Percentiles rank a stretch among this genome's conserved stretches.
phyloP scores from a whole-genome alignment of 2,797 vertebrate genomes.

The Chiloscyllium punctatum region DNA sequence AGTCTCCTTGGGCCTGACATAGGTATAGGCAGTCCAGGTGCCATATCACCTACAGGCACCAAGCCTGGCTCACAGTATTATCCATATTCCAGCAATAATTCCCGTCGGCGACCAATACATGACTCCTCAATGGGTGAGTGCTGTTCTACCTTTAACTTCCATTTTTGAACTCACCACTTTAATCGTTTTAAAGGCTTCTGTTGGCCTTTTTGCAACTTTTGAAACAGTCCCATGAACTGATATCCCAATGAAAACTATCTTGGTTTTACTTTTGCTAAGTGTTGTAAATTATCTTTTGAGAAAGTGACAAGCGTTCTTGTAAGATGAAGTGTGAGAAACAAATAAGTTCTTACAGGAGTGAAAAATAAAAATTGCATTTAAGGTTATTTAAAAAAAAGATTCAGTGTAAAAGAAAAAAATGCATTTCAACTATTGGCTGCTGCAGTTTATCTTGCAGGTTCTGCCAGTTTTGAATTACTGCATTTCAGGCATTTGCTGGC shows the following conservation, averaged over 20 bases:
- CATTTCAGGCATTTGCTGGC: neutral
- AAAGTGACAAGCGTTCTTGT: neutral
- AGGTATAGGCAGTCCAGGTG: conserved; percentile 82
- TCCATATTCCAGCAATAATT: conserved; percentile 82
- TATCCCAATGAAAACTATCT: neutral
- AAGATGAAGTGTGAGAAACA: neutral
- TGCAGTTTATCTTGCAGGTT: neutral
- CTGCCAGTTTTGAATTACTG: neutral
- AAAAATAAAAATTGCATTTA: neutral
- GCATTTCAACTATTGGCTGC: too few species aligned
- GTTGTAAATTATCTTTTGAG: neutral
- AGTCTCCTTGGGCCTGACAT: conserved; percentile 80
- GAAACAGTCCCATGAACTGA: neutral
- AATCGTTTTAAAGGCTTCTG: neutral
- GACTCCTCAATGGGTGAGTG: conserved; percentile 81
- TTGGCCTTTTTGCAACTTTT: neutral
- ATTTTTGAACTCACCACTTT: neutral
- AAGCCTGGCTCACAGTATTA: conserved; percentile 89
- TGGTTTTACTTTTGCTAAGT: neutral
- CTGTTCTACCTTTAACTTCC: conserved; percentile 1
- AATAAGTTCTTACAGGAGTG: neutral
- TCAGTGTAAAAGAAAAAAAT: neutral
- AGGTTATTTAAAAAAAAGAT: neutral
- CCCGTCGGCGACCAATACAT: conserved; percentile 78
- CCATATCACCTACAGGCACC: conserved; percentile 69